Percentiles rank a stretch among this genome's conserved stretches.
These are phyloP conservation scores for Melangyna quadrimaculata DNA, from an alignment of 2,888 invertebrate species.

Conservation along the genomic window DNA sequence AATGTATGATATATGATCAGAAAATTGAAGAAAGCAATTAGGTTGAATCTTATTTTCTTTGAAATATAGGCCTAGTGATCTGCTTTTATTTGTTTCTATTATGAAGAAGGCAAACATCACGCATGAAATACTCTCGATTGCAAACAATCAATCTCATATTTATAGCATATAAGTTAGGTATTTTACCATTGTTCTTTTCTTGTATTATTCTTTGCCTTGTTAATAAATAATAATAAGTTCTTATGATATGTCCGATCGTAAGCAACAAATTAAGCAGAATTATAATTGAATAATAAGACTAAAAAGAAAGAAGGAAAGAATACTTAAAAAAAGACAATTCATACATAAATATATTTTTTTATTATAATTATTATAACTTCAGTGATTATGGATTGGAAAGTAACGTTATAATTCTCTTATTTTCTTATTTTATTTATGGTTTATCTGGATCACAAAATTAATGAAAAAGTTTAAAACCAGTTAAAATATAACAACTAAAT, in stretches of 20 bases:
- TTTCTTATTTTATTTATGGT: background rate
- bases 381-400: no score
- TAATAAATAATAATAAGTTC: conserved; percentile 12
- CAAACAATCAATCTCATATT: conserved; percentile 33
- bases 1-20: background rate
- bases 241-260: conserved; percentile 2
- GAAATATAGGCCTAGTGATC: conserved; percentile 62
- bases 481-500: background rate
- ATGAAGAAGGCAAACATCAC: conserved; percentile 55
- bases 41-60: conserved; percentile 46
- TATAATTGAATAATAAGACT: conserved; percentile 27
- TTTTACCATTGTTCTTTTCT: conserved; percentile 29
- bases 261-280: background rate
- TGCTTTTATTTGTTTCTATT: conserved; percentile 51
- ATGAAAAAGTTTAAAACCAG: background rate
- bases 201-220: background rate
- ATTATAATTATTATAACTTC: background rate
- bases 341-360: no score
- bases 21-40: conserved; percentile 37
- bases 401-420: no score
- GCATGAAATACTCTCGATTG: conserved; percentile 58
- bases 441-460: background rate
- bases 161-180: no score
- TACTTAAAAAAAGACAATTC: no score
- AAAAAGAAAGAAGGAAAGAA: background rate